These are phyloP conservation scores for Bhutanitis thaidina DNA, from an alignment of 2,888 invertebrate genomes.

Conservation along the genomic window DNA sequence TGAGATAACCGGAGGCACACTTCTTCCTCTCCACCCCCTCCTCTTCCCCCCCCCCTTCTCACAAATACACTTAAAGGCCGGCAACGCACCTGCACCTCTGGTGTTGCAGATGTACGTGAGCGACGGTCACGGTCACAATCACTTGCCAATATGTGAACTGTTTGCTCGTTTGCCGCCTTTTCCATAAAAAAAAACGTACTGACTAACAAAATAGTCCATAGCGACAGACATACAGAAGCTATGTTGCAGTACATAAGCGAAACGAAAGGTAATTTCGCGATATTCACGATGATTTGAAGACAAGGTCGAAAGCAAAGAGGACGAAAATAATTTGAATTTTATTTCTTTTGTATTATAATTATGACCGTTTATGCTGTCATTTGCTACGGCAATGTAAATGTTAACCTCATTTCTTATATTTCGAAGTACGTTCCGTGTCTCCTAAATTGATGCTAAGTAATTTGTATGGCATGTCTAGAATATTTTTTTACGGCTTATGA, in stretches of 20 bases:
- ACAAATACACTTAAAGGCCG: too few species aligned
- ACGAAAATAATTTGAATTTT: slow-evolving; percentile 24
- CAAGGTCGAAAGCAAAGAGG: slow-evolving; percentile 25
- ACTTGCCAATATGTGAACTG: too few species aligned
- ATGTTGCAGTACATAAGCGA: background rate
- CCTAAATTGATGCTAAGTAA: slow-evolving; percentile 14
- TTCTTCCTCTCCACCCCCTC: too few species aligned
- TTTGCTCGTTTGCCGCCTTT: too few species aligned
- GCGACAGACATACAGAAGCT: background rate
- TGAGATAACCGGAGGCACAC: too few species aligned
- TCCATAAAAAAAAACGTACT: too few species aligned
- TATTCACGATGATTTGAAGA: slow-evolving; percentile 14
- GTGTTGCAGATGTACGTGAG: too few species aligned
- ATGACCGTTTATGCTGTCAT: slow-evolving; percentile 3
- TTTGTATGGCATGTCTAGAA: slow-evolving; percentile 20
- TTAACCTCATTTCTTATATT: slow-evolving; percentile 19
- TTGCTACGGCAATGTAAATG: slow-evolving; percentile 7
- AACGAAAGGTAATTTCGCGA: slow-evolving; percentile 7
- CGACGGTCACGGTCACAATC: too few species aligned
- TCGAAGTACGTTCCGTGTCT: slow-evolving; percentile 15
- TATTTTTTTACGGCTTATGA: slow-evolving; percentile 15
- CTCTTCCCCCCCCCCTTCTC: too few species aligned
- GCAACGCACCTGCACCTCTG: too few species aligned
- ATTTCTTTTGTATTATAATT: slow-evolving; percentile 19
- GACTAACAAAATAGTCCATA: background rate